Evolutionary conservation across 2,113 vertebrate genomes (phyloP).

Genomic region (Riparia riparia): DNA sequence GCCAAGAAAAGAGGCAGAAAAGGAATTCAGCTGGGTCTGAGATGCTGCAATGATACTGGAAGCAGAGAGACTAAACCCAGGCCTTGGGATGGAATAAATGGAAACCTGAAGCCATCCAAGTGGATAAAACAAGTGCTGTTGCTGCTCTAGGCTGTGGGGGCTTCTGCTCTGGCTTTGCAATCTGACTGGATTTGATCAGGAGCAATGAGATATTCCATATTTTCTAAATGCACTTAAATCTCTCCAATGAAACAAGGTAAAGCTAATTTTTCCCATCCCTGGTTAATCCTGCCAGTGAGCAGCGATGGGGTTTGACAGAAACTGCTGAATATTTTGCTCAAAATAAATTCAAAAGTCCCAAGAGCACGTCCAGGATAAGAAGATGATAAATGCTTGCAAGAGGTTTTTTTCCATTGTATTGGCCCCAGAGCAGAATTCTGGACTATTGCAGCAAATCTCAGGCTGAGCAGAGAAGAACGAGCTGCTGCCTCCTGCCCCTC

Average conservation of each 20-base stretch:
- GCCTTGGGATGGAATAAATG: background rate
- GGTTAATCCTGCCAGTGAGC: background rate
- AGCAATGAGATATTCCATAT: background rate
- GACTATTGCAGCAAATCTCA: background rate
- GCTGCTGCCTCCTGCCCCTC: background rate
- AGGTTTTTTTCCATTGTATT: background rate
- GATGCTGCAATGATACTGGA: background rate
- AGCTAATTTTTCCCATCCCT: background rate
- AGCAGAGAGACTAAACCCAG: background rate
- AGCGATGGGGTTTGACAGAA: background rate
- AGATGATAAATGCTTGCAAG: background rate
- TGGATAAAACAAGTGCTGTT: background rate
- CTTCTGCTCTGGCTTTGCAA: background rate
- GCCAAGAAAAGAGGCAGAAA: background rate
- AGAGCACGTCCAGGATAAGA: rapidly evolving
- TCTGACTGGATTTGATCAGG: background rate
- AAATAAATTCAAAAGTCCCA: background rate
- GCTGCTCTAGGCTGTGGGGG: background rate
- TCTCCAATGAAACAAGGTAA: background rate
- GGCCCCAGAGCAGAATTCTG: background rate
- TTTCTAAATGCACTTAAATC: background rate
- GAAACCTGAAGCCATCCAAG: background rate
- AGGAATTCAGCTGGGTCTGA: background rate
- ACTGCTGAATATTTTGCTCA: background rate
- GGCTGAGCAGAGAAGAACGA: background rate